These are phyloP conservation scores for Perognathus longimembris DNA, from an alignment of 2,113 vertebrate genomes.

Conservation along the genomic window DNA sequence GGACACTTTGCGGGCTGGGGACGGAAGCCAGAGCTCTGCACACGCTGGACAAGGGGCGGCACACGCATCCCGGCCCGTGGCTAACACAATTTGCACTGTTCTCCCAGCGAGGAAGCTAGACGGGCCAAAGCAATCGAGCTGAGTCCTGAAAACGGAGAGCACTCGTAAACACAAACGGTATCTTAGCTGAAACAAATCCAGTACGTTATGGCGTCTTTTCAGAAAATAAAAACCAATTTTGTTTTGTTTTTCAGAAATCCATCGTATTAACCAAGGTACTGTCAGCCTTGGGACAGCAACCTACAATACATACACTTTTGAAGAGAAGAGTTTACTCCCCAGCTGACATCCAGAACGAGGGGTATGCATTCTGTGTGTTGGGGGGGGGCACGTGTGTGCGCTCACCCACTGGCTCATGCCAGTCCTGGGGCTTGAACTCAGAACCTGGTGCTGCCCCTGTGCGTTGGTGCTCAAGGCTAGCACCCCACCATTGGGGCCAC, in stretches of 20 bases:
- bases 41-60: neutral
- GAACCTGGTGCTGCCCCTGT: too few relatives aligned
- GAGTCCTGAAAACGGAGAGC: conserved; percentile 17
- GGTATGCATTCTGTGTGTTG: conserved; percentile 53
- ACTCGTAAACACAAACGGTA: conserved; percentile 27
- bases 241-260: conserved; percentile 74
- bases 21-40: too few relatives aligned
- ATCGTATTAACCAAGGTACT: conserved; percentile 48
- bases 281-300: conserved; percentile 61
- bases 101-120: neutral
- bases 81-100: conserved; percentile 36
- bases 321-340: neutral
- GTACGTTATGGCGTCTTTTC: neutral
- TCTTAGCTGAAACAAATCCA: conserved; percentile 38
- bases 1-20: neutral
- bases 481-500: too few relatives aligned
- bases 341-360: rapidly evolving
- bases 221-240: neutral
- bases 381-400: too few relatives aligned
- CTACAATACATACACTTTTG: neutral
- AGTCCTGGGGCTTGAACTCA: too few relatives aligned
- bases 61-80: neutral
- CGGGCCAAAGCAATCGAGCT: conserved; percentile 1
- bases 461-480: too few relatives aligned
- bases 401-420: too few relatives aligned